phyloP scores from a whole-genome alignment of 2,888 invertebrate species.

The Cetonia aurata region DNA sequence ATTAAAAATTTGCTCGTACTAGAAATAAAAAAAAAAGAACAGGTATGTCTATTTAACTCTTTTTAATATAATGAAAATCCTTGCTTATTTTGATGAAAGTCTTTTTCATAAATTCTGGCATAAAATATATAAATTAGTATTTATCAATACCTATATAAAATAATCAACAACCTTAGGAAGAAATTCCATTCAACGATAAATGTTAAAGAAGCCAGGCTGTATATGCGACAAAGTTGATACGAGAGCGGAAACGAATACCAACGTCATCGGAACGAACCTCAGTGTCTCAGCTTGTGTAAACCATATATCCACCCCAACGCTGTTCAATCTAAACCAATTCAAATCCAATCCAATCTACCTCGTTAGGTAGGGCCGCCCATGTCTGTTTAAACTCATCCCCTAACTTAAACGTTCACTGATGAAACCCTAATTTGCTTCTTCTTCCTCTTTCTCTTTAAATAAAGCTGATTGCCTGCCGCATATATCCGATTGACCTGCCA shows the following conservation, averaged over 20 bases:
- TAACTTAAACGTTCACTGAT: slow-evolving; percentile 65
- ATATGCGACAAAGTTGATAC: slow-evolving; percentile 4
- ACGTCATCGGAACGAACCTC: slow-evolving; percentile 18
- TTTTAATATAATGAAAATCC: too few relatives aligned
- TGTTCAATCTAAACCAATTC: slow-evolving; percentile 66
- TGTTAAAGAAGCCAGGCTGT: neutral
- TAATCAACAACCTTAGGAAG: too few relatives aligned
- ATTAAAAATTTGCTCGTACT: too few relatives aligned
- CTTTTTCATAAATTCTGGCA: too few relatives aligned
- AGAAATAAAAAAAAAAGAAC: too few relatives aligned
- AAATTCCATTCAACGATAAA: too few relatives aligned
- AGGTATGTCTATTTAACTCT: too few relatives aligned
- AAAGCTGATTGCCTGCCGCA: slow-evolving; percentile 59
- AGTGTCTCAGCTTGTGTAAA: slow-evolving; percentile 51
- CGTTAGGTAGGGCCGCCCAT: slow-evolving; percentile 64
- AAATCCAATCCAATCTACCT: slow-evolving; percentile 65
- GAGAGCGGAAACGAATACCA: slow-evolving; percentile 7
- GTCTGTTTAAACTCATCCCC: slow-evolving; percentile 63
- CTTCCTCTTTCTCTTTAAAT: slow-evolving; percentile 60
- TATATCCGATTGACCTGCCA: slow-evolving; percentile 41
- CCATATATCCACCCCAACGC: slow-evolving; percentile 63
- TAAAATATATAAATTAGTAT: too few relatives aligned
- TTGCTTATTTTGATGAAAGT: too few relatives aligned
- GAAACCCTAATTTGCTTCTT: slow-evolving; percentile 65
- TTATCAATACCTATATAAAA: too few relatives aligned